Base-by-base conservation (phyloP, 2,113 vertebrate genomes). In the Corythornis vintsioides region DNA sequence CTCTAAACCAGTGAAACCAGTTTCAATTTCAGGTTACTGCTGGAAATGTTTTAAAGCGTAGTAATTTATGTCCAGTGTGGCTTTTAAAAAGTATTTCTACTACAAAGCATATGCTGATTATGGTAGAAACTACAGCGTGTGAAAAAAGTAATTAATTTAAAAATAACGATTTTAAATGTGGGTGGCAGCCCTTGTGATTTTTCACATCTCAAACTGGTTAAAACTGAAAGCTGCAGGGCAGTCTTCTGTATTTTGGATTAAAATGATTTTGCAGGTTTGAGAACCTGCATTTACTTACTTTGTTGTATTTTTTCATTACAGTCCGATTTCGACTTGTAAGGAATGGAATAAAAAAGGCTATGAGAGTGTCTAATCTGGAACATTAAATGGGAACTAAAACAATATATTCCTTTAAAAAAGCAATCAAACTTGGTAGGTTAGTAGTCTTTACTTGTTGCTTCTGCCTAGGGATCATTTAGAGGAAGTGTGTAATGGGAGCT, bases 21-120 rank as follows among this genome's bases (percentile, higher is more conserved):
- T 95, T 96, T 91, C 66, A 3, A 21, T 92, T 93, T 94, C 57
- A n/a, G 53, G 57, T 9, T 81, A 53, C 80, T 77, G 40, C 56
- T 86, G 67, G 74, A 70, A 80, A 72, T 79, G 63, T 75, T 87
- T 91, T 48, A n/a, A 91, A 84, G n/a, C 45, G n/a, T 33, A 84
- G 28, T 33, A 45, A 33, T 83, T 93, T 86, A 21, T 90, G 18
- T 55, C 60, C 14, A 3, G 14, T 17, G 42, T 69, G 60, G 33
- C 72, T 83, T 80, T 38, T 55, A 77, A 60, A 29, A 31, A 50
- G n/a, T 13, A 55, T 7, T 10, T 14, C 33, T 57, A 0, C 25
- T 60, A 28, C 43, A 90, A 88, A 86, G 80, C 5, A 0, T 74
- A 25, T 80, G 69, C 31, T 77, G 69, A 70, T 70, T 45, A 3